Evolutionary conservation across 2,888 invertebrate genomes (phyloP).

Genomic region (Chesias legatella): DNA sequence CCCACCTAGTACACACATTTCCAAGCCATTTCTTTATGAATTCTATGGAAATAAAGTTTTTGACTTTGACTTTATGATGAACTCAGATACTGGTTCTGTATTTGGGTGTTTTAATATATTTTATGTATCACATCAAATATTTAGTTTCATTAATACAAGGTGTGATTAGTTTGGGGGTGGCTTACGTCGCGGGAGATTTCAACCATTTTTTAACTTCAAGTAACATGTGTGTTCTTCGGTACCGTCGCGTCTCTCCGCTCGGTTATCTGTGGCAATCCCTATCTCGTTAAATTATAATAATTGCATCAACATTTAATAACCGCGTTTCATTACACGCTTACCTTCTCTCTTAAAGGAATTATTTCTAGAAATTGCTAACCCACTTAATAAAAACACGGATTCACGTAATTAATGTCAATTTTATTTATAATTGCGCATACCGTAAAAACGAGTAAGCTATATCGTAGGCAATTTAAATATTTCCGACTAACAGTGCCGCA

Average conservation of each 20-base stretch:
- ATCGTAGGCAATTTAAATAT: constrained; percentile 39
- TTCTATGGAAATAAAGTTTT: too few species aligned
- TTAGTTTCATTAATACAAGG: too few species aligned
- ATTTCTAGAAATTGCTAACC: constrained; percentile 72
- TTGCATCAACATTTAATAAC: constrained; percentile 53
- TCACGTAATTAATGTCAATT: constrained; percentile 71
- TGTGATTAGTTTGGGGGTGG: too few species aligned
- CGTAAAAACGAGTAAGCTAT: constrained; percentile 31
- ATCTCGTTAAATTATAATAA: constrained; percentile 61
- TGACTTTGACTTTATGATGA: too few species aligned
- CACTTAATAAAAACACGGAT: constrained; percentile 56
- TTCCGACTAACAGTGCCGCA: constrained; percentile 30
- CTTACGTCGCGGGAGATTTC: too few species aligned
- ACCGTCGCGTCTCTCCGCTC: constrained; percentile 9
- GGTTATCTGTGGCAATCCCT: constrained; percentile 41
- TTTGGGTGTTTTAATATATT: too few species aligned
- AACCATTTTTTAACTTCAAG: too few species aligned
- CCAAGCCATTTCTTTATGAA: too few species aligned
- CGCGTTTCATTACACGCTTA: constrained; percentile 53
- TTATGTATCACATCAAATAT: too few species aligned
- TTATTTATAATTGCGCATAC: constrained; percentile 67
- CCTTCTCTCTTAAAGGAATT: constrained; percentile 50
- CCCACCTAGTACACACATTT: too few species aligned
- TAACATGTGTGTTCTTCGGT: not conserved
- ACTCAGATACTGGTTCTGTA: too few species aligned